A percentile compares a stretch with the other conserved stretches of the same genome.
phyloP scores from a whole-genome alignment of 2,888 invertebrate species.

The Horisme vitalbata region DNA sequence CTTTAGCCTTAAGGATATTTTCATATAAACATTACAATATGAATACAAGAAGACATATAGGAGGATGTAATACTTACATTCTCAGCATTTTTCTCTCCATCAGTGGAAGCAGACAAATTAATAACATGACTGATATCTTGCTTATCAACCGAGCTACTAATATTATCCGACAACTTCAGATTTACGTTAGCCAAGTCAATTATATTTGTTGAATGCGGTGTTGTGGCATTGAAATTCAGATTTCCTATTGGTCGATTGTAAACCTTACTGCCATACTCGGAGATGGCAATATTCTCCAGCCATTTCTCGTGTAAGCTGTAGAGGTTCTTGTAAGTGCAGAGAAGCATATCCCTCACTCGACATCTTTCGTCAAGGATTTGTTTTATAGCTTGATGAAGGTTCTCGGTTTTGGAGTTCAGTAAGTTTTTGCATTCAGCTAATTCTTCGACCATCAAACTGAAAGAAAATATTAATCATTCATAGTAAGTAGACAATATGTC shows the following conservation, averaged over 20 bases:
- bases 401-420: slow-evolving; percentile 87
- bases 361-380: slow-evolving; percentile 87
- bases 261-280: slow-evolving; percentile 63
- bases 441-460: slow-evolving; percentile 95
- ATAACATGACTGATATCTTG: slow-evolving; percentile 69
- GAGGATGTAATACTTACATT: slow-evolving; percentile 63
- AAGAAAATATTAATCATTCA: slow-evolving; percentile 38
- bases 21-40: too few species aligned
- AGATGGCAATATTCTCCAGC: slow-evolving; percentile 70
- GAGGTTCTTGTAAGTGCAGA: slow-evolving; percentile 85
- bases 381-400: slow-evolving; percentile 87
- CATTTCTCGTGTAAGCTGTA: slow-evolving; percentile 75
- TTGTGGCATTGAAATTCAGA: slow-evolving; percentile 71
- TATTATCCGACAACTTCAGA: slow-evolving; percentile 84
- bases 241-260: slow-evolving; percentile 75
- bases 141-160: slow-evolving; percentile 74
- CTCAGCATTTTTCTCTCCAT: slow-evolving; percentile 83
- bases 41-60: too few species aligned
- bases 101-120: slow-evolving; percentile 66
- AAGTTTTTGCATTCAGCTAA: slow-evolving; percentile 93
- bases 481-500: too few species aligned
- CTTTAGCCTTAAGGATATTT: too few species aligned
- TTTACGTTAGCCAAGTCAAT: slow-evolving; percentile 85
- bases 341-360: slow-evolving; percentile 84
- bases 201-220: slow-evolving; percentile 83